Evolutionary conservation across 2,797 vertebrate species (phyloP).

Genomic region (Halcyon smyrnensis): DNA sequence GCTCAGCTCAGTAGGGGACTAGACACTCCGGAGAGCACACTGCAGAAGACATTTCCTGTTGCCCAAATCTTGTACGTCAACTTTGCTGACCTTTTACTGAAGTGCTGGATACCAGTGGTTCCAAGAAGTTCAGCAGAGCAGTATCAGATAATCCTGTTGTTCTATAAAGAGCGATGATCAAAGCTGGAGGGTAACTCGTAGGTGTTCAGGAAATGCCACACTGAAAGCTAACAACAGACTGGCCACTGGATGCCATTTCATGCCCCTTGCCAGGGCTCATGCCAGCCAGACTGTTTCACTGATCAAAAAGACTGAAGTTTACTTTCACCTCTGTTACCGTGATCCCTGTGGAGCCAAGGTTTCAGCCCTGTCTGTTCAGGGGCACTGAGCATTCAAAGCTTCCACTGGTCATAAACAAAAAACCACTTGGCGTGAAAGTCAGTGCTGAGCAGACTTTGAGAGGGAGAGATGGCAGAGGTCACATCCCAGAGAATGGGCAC

Average conservation of each 20-base stretch:
- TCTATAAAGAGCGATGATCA: not conserved
- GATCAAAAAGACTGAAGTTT: conserved; percentile 28
- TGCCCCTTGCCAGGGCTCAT: not conserved
- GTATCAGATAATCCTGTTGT: not conserved
- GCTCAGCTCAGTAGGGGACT: not conserved
- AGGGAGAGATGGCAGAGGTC: not conserved
- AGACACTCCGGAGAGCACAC: not conserved
- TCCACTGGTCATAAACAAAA: not conserved
- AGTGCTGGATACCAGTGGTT: not conserved
- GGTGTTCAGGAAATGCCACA: not conserved
- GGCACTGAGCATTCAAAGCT: not conserved
- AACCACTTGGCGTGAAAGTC: not conserved
- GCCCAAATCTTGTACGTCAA: not conserved
- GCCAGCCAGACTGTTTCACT: not conserved
- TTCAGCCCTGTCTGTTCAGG: not conserved
- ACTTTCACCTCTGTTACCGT: not conserved
- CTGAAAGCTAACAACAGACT: not conserved
- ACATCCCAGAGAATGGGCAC: not conserved
- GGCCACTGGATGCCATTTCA: not conserved
- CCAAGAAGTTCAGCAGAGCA: not conserved
- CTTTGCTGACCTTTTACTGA: not conserved
- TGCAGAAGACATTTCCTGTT: not conserved
- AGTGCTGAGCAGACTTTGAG: not conserved
- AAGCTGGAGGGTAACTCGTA: not conserved
- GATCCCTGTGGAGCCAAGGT: not conserved